Evolutionary conservation across 2,113 vertebrate species (phyloP).

Genomic region (Sinocyclocheilus grahami): DNA sequence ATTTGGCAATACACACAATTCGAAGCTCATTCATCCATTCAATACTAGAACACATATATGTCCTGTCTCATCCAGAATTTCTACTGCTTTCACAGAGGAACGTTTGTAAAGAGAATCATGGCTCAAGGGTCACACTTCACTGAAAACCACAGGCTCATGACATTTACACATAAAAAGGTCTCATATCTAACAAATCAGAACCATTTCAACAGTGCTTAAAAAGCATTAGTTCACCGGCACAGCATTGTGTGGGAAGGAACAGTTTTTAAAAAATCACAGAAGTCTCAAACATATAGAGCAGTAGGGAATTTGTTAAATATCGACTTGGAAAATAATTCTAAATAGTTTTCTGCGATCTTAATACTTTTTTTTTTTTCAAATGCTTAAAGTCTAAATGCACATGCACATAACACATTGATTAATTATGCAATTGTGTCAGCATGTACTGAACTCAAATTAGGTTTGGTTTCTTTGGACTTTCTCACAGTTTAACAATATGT

Average conservation of each 20-base stretch:
- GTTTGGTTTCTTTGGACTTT: not conserved
- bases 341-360: not conserved
- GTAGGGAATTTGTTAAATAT: not conserved
- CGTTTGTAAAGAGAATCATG: slow-evolving; percentile 47
- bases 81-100: slow-evolving; percentile 51
- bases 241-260: slow-evolving; percentile 17
- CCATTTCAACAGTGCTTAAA: not conserved
- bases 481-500: slow-evolving; percentile 15
- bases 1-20: slow-evolving; percentile 44
- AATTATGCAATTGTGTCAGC: slow-evolving; percentile 15
- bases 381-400: not conserved
- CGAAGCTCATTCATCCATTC: slow-evolving; percentile 30
- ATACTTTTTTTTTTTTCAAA: not conserved
- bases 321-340: not conserved
- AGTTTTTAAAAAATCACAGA: slow-evolving; percentile 10
- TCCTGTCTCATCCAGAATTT: slow-evolving; percentile 39
- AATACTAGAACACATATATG: slow-evolving; percentile 45
- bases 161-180: slow-evolving; percentile 47
- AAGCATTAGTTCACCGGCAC: slow-evolving; percentile 11
- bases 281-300: not conserved
- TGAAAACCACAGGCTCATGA: slow-evolving; percentile 50
- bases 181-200: slow-evolving; percentile 38
- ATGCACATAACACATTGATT: slow-evolving; percentile 41
- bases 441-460: slow-evolving; percentile 15
- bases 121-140: slow-evolving; percentile 40